Conservation (phyloP, 2,888 invertebrate genomes). For the Norana najaformis region DNA sequence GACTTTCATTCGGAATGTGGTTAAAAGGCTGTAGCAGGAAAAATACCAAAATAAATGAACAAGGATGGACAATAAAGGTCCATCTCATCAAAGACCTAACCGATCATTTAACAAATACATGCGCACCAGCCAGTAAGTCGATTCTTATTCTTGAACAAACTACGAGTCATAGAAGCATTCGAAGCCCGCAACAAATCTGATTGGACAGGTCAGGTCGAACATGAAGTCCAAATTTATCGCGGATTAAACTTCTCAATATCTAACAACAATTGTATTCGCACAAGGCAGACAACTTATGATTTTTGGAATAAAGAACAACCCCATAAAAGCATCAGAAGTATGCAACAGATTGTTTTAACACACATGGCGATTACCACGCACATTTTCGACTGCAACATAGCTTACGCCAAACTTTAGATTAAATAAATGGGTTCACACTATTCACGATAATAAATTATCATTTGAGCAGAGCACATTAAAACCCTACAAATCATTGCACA, state of each 20-base stretch:
- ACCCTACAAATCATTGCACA: background rate
- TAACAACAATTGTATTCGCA: too few species aligned
- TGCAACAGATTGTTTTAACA: background rate
- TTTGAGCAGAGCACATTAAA: background rate
- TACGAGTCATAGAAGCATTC: background rate
- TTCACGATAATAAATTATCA: background rate
- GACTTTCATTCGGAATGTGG: background rate
- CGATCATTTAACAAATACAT: background rate
- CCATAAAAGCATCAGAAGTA: background rate
- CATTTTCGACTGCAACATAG: too few species aligned
- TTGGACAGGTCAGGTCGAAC: background rate
- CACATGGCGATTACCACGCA: too few species aligned
- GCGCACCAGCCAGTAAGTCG: too few species aligned
- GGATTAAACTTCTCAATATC: background rate
- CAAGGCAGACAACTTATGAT: background rate
- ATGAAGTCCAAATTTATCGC: too few species aligned
- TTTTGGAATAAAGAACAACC: background rate
- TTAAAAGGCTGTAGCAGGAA: background rate
- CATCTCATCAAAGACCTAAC: background rate
- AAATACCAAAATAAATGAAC: too few species aligned
- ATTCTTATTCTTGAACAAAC: background rate
- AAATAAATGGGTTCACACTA: background rate
- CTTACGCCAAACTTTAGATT: background rate
- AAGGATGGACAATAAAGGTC: background rate
- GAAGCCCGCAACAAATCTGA: background rate